phyloP scores from a whole-genome alignment of 2,888 invertebrate genomes.

The Aromia moschata region DNA sequence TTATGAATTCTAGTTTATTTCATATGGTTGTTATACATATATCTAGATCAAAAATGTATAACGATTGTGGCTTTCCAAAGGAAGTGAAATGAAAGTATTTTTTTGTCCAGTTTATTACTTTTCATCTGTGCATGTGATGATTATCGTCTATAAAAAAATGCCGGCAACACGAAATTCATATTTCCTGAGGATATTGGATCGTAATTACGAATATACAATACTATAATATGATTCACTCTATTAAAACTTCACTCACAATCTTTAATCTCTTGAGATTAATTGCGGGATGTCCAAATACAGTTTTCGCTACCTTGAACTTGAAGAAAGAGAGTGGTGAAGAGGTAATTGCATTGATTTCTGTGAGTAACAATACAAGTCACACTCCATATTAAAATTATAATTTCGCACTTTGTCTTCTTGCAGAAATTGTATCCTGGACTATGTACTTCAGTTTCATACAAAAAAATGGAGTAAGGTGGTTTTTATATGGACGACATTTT shows the following conservation, averaged over 20 bases:
- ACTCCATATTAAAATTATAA: no score
- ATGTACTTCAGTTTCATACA: no score
- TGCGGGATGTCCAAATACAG: slow-evolving; percentile 9
- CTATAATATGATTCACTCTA: neutral
- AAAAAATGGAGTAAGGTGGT: no score
- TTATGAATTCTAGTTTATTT: no score
- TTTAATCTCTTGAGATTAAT: neutral
- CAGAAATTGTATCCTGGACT: no score
- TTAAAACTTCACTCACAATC: neutral
- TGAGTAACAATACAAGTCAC: no score
- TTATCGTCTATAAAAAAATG: slow-evolving; percentile 2
- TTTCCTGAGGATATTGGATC: neutral
- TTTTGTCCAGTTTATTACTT: slow-evolving; percentile 16
- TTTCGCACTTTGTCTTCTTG: no score
- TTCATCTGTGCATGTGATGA: neutral
- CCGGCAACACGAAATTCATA: neutral
- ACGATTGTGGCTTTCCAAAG: slow-evolving; percentile 17
- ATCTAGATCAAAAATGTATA: no score
- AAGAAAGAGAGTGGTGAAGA: neutral
- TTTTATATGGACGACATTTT: no score
- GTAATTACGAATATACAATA: neutral
- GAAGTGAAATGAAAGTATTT: slow-evolving; percentile 23
- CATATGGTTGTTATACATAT: no score
- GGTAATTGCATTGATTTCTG: no score
- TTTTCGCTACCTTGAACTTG: neutral